Evolutionary conservation across 2,888 invertebrate species (phyloP).

Genomic region (Tortricodes alternella): DNA sequence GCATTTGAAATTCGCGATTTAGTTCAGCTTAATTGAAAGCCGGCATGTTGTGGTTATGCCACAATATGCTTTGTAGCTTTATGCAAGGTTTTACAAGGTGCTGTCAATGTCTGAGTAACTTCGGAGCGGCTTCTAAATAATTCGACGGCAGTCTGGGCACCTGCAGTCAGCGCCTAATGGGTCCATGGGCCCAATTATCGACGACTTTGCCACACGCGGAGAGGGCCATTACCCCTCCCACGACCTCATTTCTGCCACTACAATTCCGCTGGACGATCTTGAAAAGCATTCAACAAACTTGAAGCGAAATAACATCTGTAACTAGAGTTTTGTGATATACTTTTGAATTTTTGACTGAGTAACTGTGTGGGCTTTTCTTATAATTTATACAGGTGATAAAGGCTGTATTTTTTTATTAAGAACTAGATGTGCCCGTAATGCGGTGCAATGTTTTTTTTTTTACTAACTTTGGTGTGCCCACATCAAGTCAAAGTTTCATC

Average conservation of each 20-base stretch:
- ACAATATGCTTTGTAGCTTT: not conserved
- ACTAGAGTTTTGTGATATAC: constrained; percentile 3
- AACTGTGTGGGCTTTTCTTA: too few species aligned
- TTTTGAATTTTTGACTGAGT: too few species aligned
- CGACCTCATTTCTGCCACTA: constrained; percentile 37
- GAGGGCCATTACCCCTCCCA: constrained; percentile 62
- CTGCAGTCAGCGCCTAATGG: constrained; percentile 69
- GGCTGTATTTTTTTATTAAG: too few species aligned
- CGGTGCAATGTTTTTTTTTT: too few species aligned
- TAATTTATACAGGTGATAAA: too few species aligned
- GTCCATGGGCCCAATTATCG: constrained; percentile 74
- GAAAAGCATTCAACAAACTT: constrained; percentile 23
- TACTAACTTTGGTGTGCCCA: too few species aligned
- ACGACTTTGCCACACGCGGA: constrained; percentile 56
- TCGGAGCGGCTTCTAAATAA: constrained; percentile 51
- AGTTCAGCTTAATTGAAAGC: constrained; percentile 4
- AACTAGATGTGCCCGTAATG: too few species aligned
- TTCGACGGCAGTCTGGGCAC: constrained; percentile 55
- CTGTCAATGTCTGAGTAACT: constrained; percentile 16
- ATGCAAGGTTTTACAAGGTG: constrained; percentile 23
- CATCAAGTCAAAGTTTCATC: too few species aligned
- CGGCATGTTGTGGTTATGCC: not conserved
- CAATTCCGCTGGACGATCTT: constrained; percentile 40
- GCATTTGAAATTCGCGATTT: constrained; percentile 9
- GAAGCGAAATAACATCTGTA: constrained; percentile 15